Conservation (phyloP, 1,140 invertebrate genomes). For the Euura lappo region DNA sequence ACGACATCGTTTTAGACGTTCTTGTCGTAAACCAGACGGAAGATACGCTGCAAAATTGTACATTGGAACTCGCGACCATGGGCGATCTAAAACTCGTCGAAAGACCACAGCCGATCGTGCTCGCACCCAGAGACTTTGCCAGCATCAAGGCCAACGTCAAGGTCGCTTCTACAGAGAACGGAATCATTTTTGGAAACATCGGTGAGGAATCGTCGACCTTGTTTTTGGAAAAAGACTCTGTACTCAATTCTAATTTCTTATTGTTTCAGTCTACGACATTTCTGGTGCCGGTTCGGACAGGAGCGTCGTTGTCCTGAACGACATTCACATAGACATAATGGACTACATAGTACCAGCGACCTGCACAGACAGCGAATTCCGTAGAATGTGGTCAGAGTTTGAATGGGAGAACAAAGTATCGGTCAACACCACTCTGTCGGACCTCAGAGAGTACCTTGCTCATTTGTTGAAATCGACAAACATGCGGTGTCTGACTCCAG, state of each 20-base stretch:
- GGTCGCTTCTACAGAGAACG: constrained; percentile 96
- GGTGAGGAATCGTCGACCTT: constrained; percentile 61
- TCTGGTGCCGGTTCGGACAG: constrained; percentile 91
- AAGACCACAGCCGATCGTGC: constrained; percentile 92
- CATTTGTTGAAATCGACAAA: constrained; percentile 95
- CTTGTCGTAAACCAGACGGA: constrained; percentile 97
- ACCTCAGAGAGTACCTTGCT: constrained; percentile 91
- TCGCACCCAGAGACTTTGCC: constrained; percentile 96
- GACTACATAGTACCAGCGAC: constrained; percentile 98
- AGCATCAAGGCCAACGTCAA: constrained; percentile 98
- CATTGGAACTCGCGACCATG: constrained; percentile 95
- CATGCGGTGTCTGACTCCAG: constrained; percentile 98
- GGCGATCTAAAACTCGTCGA: constrained; percentile 98
- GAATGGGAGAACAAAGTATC: constrained; percentile 99
- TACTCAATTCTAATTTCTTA: not conserved
- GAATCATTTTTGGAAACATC: constrained; percentile 99
- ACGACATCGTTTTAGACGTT: constrained; percentile 97
- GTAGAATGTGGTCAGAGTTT: constrained; percentile 99
- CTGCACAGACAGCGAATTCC: constrained; percentile 95
- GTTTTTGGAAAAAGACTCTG: not conserved
- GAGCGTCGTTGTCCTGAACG: constrained; percentile 97
- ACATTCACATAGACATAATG: constrained; percentile 99
- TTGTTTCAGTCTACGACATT: constrained; percentile 86
- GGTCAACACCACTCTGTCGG: constrained; percentile 93
- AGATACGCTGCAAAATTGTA: constrained; percentile 98